phyloP scores from a whole-genome alignment of 2,113 vertebrate species.

The Pan troglodytes region NHGRI_mPanTro3-v2.1_pri NC_072398.2:63265001-63265500 shows the following conservation, averaged over 20 bases:
- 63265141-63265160: slow-evolving; percentile 50
- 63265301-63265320: slow-evolving; percentile 44
- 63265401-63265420: background rate
- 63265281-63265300: background rate
- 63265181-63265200: background rate
- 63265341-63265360: background rate
- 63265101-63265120: background rate
- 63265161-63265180: background rate
- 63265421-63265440: background rate
- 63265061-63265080: background rate
- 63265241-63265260: background rate
- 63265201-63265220: slow-evolving; percentile 23
- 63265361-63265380: background rate
- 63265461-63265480: background rate
- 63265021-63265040: background rate
- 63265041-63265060: background rate
- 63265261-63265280: background rate
- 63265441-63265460: background rate
- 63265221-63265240: background rate
- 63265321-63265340: background rate
- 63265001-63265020: background rate
- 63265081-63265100: background rate
- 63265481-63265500: background rate
- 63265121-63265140: background rate
- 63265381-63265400: background rate